These are phyloP conservation scores for Rattus norvegicus DNA, from an alignment of 2,113 vertebrate species.

Conservation along the genomic window GRCr8 NC_086023.1:81929501-81930000, in stretches of 20 bases:
- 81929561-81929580: not conserved
- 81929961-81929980: not conserved
- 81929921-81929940: not conserved
- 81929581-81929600: not conserved
- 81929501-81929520: not conserved
- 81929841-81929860: not conserved
- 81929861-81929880: not conserved
- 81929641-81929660: not conserved
- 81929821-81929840: not conserved
- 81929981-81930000: not conserved
- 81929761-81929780: conserved; percentile 56
- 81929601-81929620: not conserved
- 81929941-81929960: not conserved
- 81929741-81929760: conserved; percentile 61
- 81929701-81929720: not conserved
- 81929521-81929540: conserved; percentile 57
- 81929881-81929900: conserved; percentile 64
- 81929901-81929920: not conserved
- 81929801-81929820: not conserved
- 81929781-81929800: conserved; percentile 58
- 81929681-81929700: not conserved
- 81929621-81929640: not conserved
- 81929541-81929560: conserved; percentile 58
- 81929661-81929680: not conserved
- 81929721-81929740: conserved; percentile 68